Evolutionary conservation across 2,113 vertebrate species (phyloP), one percentile per base, ranked within the genome.

Genomic region (Octodon degus): DNA sequence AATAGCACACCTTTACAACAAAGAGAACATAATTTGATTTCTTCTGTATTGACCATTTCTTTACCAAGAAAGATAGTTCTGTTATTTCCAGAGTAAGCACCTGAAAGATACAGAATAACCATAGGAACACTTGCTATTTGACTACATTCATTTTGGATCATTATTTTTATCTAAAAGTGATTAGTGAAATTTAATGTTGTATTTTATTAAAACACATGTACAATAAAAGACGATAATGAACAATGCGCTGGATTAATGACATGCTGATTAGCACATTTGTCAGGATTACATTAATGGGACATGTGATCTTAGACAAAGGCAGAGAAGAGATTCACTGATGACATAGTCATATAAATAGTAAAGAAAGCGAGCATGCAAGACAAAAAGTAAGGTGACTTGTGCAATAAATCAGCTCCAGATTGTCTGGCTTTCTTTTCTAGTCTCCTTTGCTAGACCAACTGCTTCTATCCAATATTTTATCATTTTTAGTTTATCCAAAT

Each of bases 1-100:
- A 89, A 63, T 12, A 91, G 50, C 43, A 91, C 86, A 65, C 2
- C 10, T 30, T 94, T 72, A 81, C 0, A 47, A 50, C 25, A 82
- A 72, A 93, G 37, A 43, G 22, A 94, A 86, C 12, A 87, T 53
- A 70, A 65, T 67, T 7, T 70, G 7, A 62, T 72, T 92, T 79
- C 68, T 89, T 77, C 13, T 58, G 32, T 80, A 20, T 72, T 95
- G 94, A 96, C 16, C 7, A 19, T 74, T 96, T 96, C 40, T 34
- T 90, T 22, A 74, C 22, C 4, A 4, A 96, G 11, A 40, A 92
- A 76, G 27, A 11, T 25, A 70, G n/a, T 68, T 86, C 24, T 85
- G 13, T 8, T 55, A 43, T 89, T 83, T 94, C 6, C 10, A 91
- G 25, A 76, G 55, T n/a, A 68, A 53, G 6, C 30, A 37, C 7